Conservation (phyloP, 2,888 invertebrate species). For the Pedicia rivosa region DNA sequence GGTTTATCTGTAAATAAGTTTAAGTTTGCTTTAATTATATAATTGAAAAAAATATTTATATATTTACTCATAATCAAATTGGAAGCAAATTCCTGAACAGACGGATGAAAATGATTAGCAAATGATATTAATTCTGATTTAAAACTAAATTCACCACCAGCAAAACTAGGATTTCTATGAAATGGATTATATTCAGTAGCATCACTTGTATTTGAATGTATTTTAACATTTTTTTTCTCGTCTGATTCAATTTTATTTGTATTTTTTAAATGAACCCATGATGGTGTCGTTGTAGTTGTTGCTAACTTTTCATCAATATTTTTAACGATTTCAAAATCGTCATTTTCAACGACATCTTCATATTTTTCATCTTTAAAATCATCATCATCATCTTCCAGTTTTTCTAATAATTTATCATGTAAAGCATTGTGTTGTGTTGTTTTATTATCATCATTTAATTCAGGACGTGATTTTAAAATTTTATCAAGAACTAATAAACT, state of each 20-base stretch:
- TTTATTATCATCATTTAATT: constrained; percentile 24
- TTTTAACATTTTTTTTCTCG: constrained; percentile 30
- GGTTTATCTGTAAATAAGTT: constrained; percentile 37
- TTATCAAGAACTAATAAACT: constrained; percentile 44
- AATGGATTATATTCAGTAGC: no score
- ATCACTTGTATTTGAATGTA: constrained; percentile 37
- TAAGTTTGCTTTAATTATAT: constrained; percentile 2
- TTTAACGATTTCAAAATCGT: constrained; percentile 4
- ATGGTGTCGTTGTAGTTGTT: constrained; percentile 12
- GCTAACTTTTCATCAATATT: constrained; percentile 18
- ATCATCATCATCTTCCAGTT: constrained; percentile 22
- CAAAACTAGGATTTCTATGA: constrained; percentile 70
- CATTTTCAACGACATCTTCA: constrained; percentile 6
- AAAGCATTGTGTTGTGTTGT: constrained; percentile 14
- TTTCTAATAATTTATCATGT: neutral
- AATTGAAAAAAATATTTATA: constrained; percentile 7
- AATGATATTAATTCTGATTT: constrained; percentile 62
- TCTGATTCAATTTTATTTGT: constrained; percentile 10
- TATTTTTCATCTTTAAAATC: constrained; percentile 17
- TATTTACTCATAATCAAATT: constrained; percentile 51
- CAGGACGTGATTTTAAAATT: constrained; percentile 50
- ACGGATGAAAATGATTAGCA: constrained; percentile 74
- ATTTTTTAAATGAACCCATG: constrained; percentile 18
- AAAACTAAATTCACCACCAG: constrained; percentile 55
- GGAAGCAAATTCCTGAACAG: constrained; percentile 74